Conservation (phyloP, 2,113 vertebrate species). For the Diglossa brunneiventris region DNA sequence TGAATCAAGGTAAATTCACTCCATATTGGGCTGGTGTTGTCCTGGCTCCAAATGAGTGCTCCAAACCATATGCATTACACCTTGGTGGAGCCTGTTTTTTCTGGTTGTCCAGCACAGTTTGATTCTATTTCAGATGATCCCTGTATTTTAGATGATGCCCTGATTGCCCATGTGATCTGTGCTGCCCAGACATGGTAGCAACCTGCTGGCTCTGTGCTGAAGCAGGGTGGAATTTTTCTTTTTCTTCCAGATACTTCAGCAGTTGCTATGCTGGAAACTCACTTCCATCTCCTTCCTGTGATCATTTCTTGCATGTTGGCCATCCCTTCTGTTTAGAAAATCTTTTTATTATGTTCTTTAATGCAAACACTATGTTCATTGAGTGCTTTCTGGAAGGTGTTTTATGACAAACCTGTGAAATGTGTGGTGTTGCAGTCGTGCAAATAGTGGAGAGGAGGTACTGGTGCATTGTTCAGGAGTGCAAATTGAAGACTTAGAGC, state of each 20-base stretch:
- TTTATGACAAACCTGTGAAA: not conserved
- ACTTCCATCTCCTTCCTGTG: not conserved
- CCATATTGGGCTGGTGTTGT: not conserved
- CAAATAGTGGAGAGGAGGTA: not conserved
- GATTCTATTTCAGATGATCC: not conserved
- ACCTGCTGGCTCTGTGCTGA: not conserved
- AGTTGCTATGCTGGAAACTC: not conserved
- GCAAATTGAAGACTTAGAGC: not conserved
- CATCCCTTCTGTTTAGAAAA: not conserved
- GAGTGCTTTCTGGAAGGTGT: not conserved
- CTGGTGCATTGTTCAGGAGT: not conserved
- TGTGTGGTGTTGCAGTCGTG: not conserved
- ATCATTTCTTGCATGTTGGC: not conserved
- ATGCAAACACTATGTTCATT: not conserved
- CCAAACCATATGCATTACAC: not conserved
- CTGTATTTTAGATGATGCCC: not conserved
- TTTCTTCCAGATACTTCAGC: not conserved
- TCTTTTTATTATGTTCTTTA: not conserved
- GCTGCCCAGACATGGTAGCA: not conserved
- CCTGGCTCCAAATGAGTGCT: not conserved
- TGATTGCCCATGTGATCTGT: not conserved
- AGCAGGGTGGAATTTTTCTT: not conserved
- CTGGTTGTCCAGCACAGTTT: not conserved
- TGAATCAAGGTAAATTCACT: not conserved
- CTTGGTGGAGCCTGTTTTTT: not conserved